Conservation (phyloP, 1,140 invertebrate genomes). For the Adoxophyes honmai region DNA sequence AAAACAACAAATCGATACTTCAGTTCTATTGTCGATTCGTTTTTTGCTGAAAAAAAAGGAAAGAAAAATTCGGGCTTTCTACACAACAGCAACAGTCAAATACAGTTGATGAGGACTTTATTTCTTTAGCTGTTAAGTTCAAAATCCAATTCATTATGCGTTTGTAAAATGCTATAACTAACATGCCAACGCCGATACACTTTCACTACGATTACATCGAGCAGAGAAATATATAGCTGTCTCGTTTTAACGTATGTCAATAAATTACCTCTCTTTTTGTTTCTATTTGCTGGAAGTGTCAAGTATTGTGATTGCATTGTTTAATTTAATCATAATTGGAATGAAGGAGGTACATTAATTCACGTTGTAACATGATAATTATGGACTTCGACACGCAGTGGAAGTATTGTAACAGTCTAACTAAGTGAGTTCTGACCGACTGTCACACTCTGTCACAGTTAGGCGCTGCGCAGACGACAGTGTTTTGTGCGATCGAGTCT, state of each 20-base stretch:
- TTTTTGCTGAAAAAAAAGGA: slow-evolving; percentile 18
- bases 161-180: not conserved
- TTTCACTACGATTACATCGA: slow-evolving; percentile 10
- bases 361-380: too few relatives aligned
- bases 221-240: slow-evolving; percentile 1
- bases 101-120: not conserved
- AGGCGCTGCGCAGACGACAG: too few relatives aligned
- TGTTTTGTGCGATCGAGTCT: too few relatives aligned
- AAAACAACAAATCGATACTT: slow-evolving; percentile 17
- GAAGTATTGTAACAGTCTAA: too few relatives aligned
- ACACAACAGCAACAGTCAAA: slow-evolving; percentile 8
- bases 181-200: slow-evolving; percentile 4
- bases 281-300: too few relatives aligned
- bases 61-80: slow-evolving; percentile 30
- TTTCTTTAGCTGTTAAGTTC: not conserved
- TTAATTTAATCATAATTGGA: too few relatives aligned
- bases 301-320: too few relatives aligned
- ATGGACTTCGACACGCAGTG: too few relatives aligned
- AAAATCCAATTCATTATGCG: not conserved
- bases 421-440: too few relatives aligned
- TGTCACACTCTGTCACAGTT: too few relatives aligned
- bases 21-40: slow-evolving; percentile 16
- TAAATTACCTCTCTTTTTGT: not conserved
- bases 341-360: too few relatives aligned
- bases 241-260: not conserved